Percentiles rank a stretch among this genome's conserved stretches.
phyloP scores from a whole-genome alignment of 2,888 invertebrate genomes.

The Frankliniella fusca region DNA sequence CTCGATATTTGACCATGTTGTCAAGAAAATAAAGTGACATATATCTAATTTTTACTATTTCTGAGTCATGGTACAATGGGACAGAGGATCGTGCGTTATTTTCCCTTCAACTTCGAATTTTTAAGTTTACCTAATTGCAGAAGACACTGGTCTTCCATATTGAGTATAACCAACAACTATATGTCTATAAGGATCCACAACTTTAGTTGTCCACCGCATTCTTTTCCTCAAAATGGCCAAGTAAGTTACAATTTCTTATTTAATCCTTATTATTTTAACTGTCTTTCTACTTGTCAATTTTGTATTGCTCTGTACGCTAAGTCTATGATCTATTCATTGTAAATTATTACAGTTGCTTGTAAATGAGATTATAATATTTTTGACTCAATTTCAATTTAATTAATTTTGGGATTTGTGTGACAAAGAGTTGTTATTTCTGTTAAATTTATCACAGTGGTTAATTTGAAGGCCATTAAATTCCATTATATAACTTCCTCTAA shows the following conservation, averaged over 20 bases:
- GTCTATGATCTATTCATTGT: not conserved
- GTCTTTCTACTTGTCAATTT: not conserved
- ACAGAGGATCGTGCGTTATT: not conserved
- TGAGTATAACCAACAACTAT: not conserved
- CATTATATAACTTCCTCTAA: not conserved
- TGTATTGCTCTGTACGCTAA: not conserved
- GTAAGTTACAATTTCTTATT: not conserved
- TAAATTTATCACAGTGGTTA: not conserved
- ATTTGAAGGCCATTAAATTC: not conserved
- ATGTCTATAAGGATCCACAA: not conserved
- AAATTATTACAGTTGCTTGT: not conserved
- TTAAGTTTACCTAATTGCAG: not conserved
- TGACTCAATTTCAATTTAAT: not conserved
- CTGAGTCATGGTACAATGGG: constrained; percentile 1
- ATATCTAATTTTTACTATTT: not conserved
- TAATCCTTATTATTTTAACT: not conserved
- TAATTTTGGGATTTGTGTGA: not conserved
- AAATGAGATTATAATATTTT: not conserved
- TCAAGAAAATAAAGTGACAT: not conserved
- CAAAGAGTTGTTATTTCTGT: not conserved
- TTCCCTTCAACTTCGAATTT: not conserved
- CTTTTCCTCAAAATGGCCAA: not conserved
- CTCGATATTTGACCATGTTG: not conserved
- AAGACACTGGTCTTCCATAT: not conserved
- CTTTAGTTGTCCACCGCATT: too few relatives aligned